Base-by-base conservation (phyloP, 2,888 invertebrate species). In the Tiliacea citrago region DNA sequence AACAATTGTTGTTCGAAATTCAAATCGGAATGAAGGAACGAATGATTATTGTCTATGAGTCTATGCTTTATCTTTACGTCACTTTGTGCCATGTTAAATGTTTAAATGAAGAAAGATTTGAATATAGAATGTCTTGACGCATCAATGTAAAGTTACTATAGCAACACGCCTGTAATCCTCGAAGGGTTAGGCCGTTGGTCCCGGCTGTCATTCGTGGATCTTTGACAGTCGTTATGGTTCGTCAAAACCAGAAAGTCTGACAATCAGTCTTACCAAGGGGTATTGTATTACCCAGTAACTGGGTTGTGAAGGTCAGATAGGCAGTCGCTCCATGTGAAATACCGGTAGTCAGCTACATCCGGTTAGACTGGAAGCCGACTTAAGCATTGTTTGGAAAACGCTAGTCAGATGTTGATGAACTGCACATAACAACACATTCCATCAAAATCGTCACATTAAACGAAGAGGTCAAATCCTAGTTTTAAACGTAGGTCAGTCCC, bases 1-100 rank as follows among this genome's bases (percentile, higher is more conserved):
- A 60, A 76, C 66, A 66, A 66, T 42, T 42, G 35, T 57, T 67
- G 51, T 68, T 78, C 62, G n/a, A 10, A 29, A 62, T 74, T 83
- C 53, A 57, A 82, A 77, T 58, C 24, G 53, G 18, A 35, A 60
- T 65, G 58, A 60, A 47, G 47, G 29, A 63, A 35, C n/a, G 47
- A 75, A 60, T 2, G 29, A 35, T 21, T 49, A 35, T 72, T 79
- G 47, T 76, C 42, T 72, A 71, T 35, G 65, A 51, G 16, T 13
- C 12, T 42, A 18, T 45, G n/a, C 7, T 72, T 2, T 39, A 16
- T 16, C 24, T 57, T 69, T 24, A 71, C 5, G 70, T 49, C 8
- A 49, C 21, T 42, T 12, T 42, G 57, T 73, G 75, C 35, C 42
- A 12, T 67, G 45, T 47, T 49, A 16, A 21, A 47, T 57, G 42